Conservation (phyloP, 2,797 vertebrate genomes). For the Notolepis coatsorum region DNA sequence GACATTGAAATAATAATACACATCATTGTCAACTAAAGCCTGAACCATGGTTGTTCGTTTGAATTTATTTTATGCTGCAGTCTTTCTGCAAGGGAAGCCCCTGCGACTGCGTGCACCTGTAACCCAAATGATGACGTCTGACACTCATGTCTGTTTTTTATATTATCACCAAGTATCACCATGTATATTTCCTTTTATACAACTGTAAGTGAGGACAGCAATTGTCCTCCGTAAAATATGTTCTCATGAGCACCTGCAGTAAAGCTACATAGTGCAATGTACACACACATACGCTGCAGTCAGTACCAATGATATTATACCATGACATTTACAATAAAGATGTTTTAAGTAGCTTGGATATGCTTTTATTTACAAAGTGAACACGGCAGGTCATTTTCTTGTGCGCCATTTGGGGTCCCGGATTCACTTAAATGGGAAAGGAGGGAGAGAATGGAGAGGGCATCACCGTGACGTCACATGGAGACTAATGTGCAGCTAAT, state of each 20-base stretch:
- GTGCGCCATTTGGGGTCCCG: no score
- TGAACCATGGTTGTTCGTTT: constrained; percentile 40
- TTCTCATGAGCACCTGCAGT: constrained; percentile 64
- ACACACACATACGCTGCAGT: constrained; percentile 64
- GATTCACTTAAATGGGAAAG: no score
- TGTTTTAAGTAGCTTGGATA: constrained; percentile 53
- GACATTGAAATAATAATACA: constrained; percentile 20
- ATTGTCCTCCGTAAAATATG: constrained; percentile 54
- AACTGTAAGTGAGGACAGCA: constrained; percentile 55
- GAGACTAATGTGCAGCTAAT: no score
- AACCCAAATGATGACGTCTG: constrained; percentile 46
- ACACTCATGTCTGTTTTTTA: constrained; percentile 67
- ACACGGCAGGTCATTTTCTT: no score
- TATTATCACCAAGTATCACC: constrained; percentile 51
- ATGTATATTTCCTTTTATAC: constrained; percentile 63
- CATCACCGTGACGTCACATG: no score
- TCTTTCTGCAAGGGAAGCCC: constrained; percentile 51
- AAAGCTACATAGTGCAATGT: constrained; percentile 54
- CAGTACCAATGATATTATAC: constrained; percentile 58
- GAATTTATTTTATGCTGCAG: constrained; percentile 48
- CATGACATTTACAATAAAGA: constrained; percentile 72
- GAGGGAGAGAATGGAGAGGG: no score
- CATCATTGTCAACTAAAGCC: constrained; percentile 42
- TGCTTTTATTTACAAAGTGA: constrained; percentile 55
- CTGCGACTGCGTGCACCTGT: constrained; percentile 72